Percentiles rank a stretch among this genome's conserved stretches.
phyloP scores from a whole-genome alignment of 2,797 vertebrate species.

The Cossypha heuglini region DNA sequence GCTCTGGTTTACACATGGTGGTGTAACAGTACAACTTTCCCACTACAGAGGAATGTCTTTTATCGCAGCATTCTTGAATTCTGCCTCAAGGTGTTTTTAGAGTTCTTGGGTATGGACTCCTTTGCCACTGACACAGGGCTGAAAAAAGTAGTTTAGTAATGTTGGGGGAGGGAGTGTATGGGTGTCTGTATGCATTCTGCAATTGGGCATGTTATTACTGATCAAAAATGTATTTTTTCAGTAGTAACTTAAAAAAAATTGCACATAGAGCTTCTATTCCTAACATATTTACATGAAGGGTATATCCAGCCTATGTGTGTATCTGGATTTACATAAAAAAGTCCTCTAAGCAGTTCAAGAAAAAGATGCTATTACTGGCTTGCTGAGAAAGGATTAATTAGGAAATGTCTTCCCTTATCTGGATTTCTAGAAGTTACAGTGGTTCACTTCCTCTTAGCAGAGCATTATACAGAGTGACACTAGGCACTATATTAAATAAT shows the following conservation, averaged over 20 bases:
- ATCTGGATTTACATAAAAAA: background rate
- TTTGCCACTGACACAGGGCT: background rate
- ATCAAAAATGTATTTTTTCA: background rate
- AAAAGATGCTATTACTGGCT: constrained; percentile 37
- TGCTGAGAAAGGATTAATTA: constrained; percentile 49
- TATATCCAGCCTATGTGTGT: background rate
- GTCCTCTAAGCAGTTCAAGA: constrained; percentile 18
- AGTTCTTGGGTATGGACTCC: background rate
- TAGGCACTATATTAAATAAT: background rate
- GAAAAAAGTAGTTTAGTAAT: background rate
- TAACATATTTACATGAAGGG: background rate
- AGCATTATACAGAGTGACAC: background rate
- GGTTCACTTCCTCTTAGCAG: constrained; percentile 39
- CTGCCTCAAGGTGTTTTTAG: background rate
- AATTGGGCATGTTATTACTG: background rate
- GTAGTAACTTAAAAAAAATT: background rate
- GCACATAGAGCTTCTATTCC: background rate
- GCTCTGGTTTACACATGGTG: background rate
- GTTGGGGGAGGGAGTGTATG: background rate
- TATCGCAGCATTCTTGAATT: background rate
- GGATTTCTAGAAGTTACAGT: constrained; percentile 66
- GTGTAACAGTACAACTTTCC: background rate
- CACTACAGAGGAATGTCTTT: background rate
- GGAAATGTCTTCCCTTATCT: constrained; percentile 47
- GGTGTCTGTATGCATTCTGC: background rate